phyloP scores from a whole-genome alignment of 2,888 invertebrate species.

The Uropetala carovei region DNA sequence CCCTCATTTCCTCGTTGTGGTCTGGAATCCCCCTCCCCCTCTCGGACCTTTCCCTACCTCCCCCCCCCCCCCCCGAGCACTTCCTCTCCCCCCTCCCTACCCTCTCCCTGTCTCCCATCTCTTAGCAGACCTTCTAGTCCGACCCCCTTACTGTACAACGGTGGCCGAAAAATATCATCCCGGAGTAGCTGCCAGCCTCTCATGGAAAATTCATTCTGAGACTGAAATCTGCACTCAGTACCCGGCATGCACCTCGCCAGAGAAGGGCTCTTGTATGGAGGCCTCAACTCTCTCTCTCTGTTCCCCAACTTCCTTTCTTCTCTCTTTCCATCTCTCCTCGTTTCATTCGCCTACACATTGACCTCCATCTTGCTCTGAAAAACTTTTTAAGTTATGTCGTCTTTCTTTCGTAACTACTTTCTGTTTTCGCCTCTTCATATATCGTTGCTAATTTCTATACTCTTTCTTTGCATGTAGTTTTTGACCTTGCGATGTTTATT shows the following conservation, averaged over 20 bases:
- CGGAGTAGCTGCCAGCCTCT: conserved; percentile 51
- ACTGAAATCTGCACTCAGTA: conserved; percentile 55
- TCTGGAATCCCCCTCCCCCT: neutral
- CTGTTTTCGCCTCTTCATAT: neutral
- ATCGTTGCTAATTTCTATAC: neutral
- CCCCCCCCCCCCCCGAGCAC: neutral
- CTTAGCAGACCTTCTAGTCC: conserved; percentile 46
- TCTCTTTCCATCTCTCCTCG: neutral
- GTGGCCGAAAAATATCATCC: conserved; percentile 55
- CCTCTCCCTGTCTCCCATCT: neutral
- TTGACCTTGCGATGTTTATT: neutral
- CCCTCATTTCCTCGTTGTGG: conserved; percentile 42
- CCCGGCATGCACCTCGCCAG: neutral
- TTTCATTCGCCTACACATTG: neutral
- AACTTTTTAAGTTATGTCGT: neutral
- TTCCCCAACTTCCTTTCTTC: neutral
- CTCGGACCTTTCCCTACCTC: neutral
- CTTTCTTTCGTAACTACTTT: neutral
- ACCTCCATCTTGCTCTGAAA: neutral
- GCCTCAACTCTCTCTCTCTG: neutral
- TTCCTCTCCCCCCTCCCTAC: neutral
- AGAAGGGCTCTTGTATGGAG: neutral
- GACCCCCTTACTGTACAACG: conserved; percentile 34
- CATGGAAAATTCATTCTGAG: conserved; percentile 59
- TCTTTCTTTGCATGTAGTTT: neutral